These are phyloP conservation scores for Cygnus olor DNA, from an alignment of 2,797 vertebrate species.

Conservation along the genomic window DNA sequence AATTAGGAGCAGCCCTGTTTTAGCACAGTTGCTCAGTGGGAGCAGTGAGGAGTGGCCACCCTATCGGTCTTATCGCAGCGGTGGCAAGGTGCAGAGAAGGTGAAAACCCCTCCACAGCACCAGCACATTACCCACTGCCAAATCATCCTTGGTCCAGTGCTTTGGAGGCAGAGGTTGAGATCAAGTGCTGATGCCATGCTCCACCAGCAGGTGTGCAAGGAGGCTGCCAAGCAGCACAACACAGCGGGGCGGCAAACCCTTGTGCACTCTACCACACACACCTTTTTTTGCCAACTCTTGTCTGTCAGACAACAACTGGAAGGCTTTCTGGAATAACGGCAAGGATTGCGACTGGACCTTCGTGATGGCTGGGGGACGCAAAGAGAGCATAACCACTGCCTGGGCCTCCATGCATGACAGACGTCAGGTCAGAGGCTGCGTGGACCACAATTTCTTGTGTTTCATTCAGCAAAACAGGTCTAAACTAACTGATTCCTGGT, in stretches of 20 bases:
- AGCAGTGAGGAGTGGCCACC: not conserved
- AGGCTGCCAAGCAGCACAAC: not conserved
- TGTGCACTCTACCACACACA: fast-evolving
- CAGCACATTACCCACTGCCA: not conserved
- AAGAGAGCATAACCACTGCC: not conserved
- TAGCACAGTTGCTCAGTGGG: not conserved
- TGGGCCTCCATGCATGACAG: not conserved
- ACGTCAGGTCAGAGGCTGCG: not conserved
- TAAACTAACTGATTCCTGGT: conserved; percentile 9
- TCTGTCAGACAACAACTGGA: not conserved
- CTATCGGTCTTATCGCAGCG: not conserved
- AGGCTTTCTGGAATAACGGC: not conserved
- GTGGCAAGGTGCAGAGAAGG: not conserved
- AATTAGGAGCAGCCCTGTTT: not conserved
- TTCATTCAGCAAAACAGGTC: conserved; percentile 16
- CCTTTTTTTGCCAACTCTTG: not conserved
- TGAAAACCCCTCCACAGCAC: not conserved
- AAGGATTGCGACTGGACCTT: not conserved
- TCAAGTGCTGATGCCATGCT: not conserved
- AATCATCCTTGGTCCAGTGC: not conserved
- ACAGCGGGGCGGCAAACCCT: fast-evolving
- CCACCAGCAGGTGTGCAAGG: not conserved
- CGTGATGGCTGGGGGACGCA: fast-evolving
- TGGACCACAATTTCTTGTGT: not conserved
- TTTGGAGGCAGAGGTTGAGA: not conserved